Conservation (phyloP, 2,797 vertebrate genomes). For the Leucoraja ocellata region DNA sequence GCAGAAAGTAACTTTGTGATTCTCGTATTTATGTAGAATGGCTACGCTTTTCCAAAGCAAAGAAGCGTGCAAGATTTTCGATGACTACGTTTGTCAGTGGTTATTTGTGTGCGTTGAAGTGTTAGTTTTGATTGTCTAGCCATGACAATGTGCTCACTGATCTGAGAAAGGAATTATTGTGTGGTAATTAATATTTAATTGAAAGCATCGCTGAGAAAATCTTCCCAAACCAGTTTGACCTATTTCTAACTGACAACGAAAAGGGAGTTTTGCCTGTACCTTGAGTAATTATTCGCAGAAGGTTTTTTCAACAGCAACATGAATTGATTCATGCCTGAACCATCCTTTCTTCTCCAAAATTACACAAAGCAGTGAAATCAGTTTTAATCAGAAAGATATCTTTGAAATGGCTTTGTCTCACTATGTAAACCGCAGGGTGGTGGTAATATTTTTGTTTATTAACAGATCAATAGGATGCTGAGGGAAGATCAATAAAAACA, state of each 20-base stretch:
- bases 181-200: constrained; percentile 14
- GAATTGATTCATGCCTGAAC: not conserved
- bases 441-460: not conserved
- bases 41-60: not conserved
- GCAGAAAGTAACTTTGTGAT: not conserved
- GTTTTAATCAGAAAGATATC: not conserved
- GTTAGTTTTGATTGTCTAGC: not conserved
- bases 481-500: not conserved
- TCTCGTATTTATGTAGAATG: not conserved
- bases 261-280: not conserved
- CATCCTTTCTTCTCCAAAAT: not conserved
- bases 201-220: not conserved
- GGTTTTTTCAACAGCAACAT: not conserved
- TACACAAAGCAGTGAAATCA: not conserved
- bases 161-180: constrained; percentile 20
- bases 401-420: not conserved
- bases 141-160: not conserved
- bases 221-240: not conserved
- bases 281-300: not conserved
- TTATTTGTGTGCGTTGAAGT: not conserved
- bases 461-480: not conserved
- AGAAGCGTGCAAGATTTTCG: not conserved
- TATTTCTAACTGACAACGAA: not conserved
- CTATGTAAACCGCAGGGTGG: not conserved
- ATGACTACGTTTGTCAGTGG: not conserved